These are phyloP conservation scores for Vanessa cardui DNA, from an alignment of 2,888 invertebrate species.

Conservation along the genomic window DNA sequence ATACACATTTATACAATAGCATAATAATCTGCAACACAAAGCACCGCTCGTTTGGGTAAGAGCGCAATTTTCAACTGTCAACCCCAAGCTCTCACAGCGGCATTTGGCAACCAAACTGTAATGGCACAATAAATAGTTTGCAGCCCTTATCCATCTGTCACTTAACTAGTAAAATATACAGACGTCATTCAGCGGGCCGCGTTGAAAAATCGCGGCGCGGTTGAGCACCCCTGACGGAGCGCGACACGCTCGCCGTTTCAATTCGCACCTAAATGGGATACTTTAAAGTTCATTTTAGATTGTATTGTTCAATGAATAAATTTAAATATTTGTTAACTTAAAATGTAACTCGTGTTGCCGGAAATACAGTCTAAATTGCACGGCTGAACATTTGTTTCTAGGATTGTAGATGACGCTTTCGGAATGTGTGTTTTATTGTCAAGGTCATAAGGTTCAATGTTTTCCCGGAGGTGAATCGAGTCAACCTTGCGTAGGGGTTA, in stretches of 20 bases:
- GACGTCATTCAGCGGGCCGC: slow-evolving; percentile 74
- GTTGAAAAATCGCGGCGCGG: slow-evolving; percentile 75
- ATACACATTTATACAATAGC: slow-evolving; percentile 52
- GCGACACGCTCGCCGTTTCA: slow-evolving; percentile 26
- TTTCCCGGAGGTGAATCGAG: slow-evolving; percentile 42
- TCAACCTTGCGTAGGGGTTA: slow-evolving; percentile 65
- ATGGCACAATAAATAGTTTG: slow-evolving; percentile 81
- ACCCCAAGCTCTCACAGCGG: slow-evolving; percentile 59
- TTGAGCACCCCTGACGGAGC: slow-evolving; percentile 65
- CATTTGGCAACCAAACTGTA: slow-evolving; percentile 75
- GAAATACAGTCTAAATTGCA: slow-evolving; percentile 83
- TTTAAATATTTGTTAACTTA: slow-evolving; percentile 83
- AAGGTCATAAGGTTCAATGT: slow-evolving; percentile 51
- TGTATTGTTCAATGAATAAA: slow-evolving; percentile 64
- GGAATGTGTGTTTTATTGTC: slow-evolving; percentile 55
- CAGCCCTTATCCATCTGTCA: slow-evolving; percentile 81
- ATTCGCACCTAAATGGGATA: slow-evolving; percentile 37
- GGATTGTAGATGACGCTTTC: slow-evolving; percentile 48
- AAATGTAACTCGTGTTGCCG: slow-evolving; percentile 82
- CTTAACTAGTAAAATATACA: slow-evolving; percentile 82
- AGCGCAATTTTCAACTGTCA: slow-evolving; percentile 75
- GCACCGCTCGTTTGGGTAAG: slow-evolving; percentile 52
- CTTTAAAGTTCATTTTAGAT: slow-evolving; percentile 59
- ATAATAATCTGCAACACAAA: slow-evolving; percentile 58
- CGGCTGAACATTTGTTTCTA: slow-evolving; percentile 76